Base-by-base conservation (phyloP, 2,797 vertebrate species). In the Molothrus aeneus region DNA sequence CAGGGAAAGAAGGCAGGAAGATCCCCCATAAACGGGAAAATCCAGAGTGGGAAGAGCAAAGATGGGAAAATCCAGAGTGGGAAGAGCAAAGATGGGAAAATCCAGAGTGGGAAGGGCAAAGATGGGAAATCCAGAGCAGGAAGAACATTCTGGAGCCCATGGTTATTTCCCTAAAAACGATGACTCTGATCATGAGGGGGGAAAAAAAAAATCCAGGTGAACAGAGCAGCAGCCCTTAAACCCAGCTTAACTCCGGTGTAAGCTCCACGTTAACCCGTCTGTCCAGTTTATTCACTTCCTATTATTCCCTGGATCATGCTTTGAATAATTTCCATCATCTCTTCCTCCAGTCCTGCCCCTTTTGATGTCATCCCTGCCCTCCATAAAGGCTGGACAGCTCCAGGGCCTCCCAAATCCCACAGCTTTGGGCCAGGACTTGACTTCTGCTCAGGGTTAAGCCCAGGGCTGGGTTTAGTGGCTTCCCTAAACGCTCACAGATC, bases 341-440 rank as follows among this genome's bases (percentile, higher is more conserved):
- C 40, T 40, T 56, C 18, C 40, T 63, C 9, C 26, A 92, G 91
- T 51, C 96, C 90, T 54, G 95, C 95, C 96, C 91, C 94, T 90
- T 81, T 85, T 86, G 92, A 90, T 72, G 88, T 97, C 95, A 97
- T 68, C 57, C 0, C 21, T 80, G 7, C 4, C 29, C 78, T 93
- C 93, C 96, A 88, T 86, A 95, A 86, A 97, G 94, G 81, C 90
- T 91, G 92, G 88, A 94, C 79, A 95, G 91, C 80, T 95, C 95
- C 50, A 7, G 19, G 8, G 18, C 10, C 16, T 50, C 85, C 86
- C 81, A 61, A 75, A 56, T 1, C 61, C 6, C 43, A 12, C 11
- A 64, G 48, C 77, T 74, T 11, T 28, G 59, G 71, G 48, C 29
- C 88, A 36, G 60, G 42, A 48, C 19, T 42, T 26, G 19, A 3